Base-by-base conservation (phyloP, 2,888 invertebrate species). In the Brenthis daphne region DNA sequence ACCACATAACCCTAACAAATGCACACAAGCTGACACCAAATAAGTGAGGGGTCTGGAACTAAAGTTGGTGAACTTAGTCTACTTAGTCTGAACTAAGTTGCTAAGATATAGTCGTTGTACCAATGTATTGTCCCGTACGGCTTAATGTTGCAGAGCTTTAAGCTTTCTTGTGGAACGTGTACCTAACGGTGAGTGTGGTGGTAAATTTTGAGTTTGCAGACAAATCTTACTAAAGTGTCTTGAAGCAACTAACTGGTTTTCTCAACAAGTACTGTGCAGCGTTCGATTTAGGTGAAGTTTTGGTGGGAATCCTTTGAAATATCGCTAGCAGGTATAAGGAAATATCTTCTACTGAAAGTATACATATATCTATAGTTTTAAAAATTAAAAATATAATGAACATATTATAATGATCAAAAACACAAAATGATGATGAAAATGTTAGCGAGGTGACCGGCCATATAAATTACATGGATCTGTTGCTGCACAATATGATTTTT, bases 101-200 rank as follows among this genome's bases (percentile, higher is more conserved):
- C 64, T 65, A 57, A 70, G 72, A 70, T 72, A 72, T 72, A 64
- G 72, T 61, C 70, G 64, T 68, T 68, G 68, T 70, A 65, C 70
- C 70, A 72, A 65, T 72, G 69, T 69, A 65, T 69, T 61, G 69
- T 67, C 57, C 57, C 50, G 58, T 60, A 65, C 65, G 61, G 69
- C 65, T 69, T 69, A 65, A 65, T 69, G 65, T 69, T 63, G 65
- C 55, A 56, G 56, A 65, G 69, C 57, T 69, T 61, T 69, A 65
- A 69, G 65, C 65, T 60, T 65, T 69, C 60, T 57, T 63, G 65
- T 53, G 61, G 48, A 57, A 69, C 65, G 65, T 61, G 33, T 53
- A 65, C 61, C 61, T 65, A 69, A 61, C 48, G 55, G n/a, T 60
- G 55, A 65, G 33, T 65, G 47, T 57, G 50, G 54, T 57, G 57